These are phyloP conservation scores for Dendrolimus houi DNA, from an alignment of 2,888 invertebrate species.

Conservation along the genomic window DNA sequence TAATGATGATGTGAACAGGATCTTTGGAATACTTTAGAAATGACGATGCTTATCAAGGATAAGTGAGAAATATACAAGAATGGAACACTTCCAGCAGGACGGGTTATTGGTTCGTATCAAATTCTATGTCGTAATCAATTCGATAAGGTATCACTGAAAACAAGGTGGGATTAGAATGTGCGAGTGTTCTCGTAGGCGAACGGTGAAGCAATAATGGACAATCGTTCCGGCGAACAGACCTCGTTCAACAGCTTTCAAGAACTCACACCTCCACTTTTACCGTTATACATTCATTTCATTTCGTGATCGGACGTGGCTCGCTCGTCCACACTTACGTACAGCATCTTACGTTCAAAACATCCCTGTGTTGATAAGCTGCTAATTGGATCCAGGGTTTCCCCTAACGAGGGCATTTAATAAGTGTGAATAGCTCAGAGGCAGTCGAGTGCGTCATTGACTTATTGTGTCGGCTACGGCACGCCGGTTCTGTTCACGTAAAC, in stretches of 20 bases:
- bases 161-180: conserved; percentile 26
- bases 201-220: conserved; percentile 57
- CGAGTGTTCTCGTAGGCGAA: conserved; percentile 43
- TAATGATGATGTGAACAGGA: conserved; percentile 57
- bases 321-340: conserved; percentile 31
- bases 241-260: conserved; percentile 66
- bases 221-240: conserved; percentile 44
- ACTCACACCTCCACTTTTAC: conserved; percentile 66
- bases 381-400: conserved; percentile 39
- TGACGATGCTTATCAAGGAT: conserved; percentile 41
- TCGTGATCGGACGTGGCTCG: conserved; percentile 52
- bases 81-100: conserved; percentile 57
- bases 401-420: conserved; percentile 28
- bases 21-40: conserved; percentile 56
- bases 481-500: conserved; percentile 48
- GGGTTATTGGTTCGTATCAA: conserved; percentile 53
- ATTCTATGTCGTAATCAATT: conserved; percentile 19
- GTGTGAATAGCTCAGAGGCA: conserved; percentile 18
- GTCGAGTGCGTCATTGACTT: conserved; percentile 30
- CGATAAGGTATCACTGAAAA: conserved; percentile 43
- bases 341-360: conserved; percentile 11
- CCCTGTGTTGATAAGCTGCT: conserved; percentile 39
- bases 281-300: conserved; percentile 72
- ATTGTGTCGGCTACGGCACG: conserved; percentile 19
- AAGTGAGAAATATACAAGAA: conserved; percentile 41